Evolutionary conservation across 2,888 invertebrate genomes (phyloP), one percentile per base, ranked within the genome.

Genomic region (Marasmarcha lunaedactyla): DNA sequence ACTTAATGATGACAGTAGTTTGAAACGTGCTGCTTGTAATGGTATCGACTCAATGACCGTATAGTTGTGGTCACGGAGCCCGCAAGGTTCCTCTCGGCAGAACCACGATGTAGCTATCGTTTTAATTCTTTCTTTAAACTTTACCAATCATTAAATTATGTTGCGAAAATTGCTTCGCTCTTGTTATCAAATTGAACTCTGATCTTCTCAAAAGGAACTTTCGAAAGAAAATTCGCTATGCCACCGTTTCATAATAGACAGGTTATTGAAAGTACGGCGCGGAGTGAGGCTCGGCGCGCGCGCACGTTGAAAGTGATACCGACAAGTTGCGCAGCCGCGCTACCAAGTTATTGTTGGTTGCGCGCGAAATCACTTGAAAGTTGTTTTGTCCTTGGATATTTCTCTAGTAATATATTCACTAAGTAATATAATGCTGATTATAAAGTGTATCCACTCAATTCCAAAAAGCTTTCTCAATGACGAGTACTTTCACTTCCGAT

Each of bases 311-410:
- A 76, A 78, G 79, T 76, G 67, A 76, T 71, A 71, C 73, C 71
- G 77, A 71, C 77, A 74, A 70, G 78, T 81, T 79, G 83, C 83
- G 78, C 78, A 78, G 74, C 61, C 74, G 67, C 63, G 65, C 77
- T 76, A 76, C 79, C 73, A 74, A 79, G 79, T 81, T 83, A 78
- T 83, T 79, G 78, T 73, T 74, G 78, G 74, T 71, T 62, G 76
- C 74, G 76, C 78, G 78, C 78, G 83, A 83, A 81, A 81, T 83
- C 79, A 76, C 73, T 83, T 74, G 83, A 83, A 83, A 81, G 81
- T 81, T 73, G 73, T 71, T 71, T 72, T 79, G 81, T 81, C 79
- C 83, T 83, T 83, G 81, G 76, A 68, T 79, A 76, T 78, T 81
- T 81, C 76, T 79, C 73, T 79, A 20, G 20, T 20, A 3, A 7